Base-by-base conservation (phyloP, 2,797 vertebrate species). In the Amblyopsis hoosieri region DNA sequence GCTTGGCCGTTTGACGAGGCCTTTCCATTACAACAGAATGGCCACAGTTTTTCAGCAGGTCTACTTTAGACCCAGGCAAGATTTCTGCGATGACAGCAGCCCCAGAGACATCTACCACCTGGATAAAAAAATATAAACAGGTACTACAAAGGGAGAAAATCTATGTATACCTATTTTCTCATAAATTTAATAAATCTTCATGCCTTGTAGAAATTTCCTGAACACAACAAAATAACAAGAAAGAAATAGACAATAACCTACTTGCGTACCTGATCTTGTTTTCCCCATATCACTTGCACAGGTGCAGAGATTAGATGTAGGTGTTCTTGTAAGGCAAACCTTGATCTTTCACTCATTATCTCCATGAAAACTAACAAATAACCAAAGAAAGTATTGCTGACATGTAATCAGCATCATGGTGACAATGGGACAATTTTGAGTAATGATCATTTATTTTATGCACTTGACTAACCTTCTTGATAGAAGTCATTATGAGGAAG, bases 231-330 rank as follows among this genome's bases (percentile, higher is more conserved):
- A 19, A 19, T 19, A 19, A 19, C 19, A 19, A 19, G 19, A 2
- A 2, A 19, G 19, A 19, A 19, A 19, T 19, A 19, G 19, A 19
- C 19, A 19, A 19, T 19, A 19, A 19, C 19, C 19, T 19, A 19
- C 2, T 19, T 19, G 19, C 19, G 19, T 91, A 99, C 98, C 96
- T 98, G 96, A 81, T 99, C 97, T 83, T 96, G 94, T 79, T 95
- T 97, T 19, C 97, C 97, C 97, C 97, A 99, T 84, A 99, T 97
- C 75, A 99, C 91, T 86, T 97, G 97, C 0, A 96, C 90, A 0
- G 96, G 94, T 1, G 85, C 93, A 71, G 91, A 92, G 84, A 99
- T 98, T 84, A 94, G 93, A 82, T 89, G 91, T 89, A 98, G 91
- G 79, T 96, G 92, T 70, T 97, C 91, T 2, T 98, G 93, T 66